Evolutionary conservation across 1,140 invertebrate species (phyloP), one percentile per base, ranked within the genome.

Genomic region (Amyelois transitella): DNA sequence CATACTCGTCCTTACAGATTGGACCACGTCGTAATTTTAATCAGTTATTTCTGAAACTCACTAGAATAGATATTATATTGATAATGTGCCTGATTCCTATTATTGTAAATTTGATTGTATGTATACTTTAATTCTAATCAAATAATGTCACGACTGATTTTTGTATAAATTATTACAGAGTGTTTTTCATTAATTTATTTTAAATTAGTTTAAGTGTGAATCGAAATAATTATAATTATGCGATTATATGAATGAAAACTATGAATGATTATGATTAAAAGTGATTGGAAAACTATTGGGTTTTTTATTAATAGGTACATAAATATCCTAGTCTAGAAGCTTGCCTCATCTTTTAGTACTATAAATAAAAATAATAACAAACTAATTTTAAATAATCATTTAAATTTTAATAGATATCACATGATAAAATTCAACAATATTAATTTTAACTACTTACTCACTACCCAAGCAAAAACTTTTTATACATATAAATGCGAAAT

Each of bases 101-200:
- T 85, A 87, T 77, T 81, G 68, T 85, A 83, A 79, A 78, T 75
- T 82, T 84, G 69, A 83, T 84, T 81, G 75, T 84, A 79, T 81
- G 75, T 84, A 79, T 78, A 81, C 53, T 81, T 77, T 84, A 78
- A 75, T 81, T 82, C 60, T 82, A 79, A 86, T 86, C 81, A 77
- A 84, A 85, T 80, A 75, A 75, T 79, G 76, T 87, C 84, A 84
- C 75, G 84, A 87, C 84, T 87, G 84, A 87, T 69, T 79, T 83
- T 75, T 82, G 75, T 83, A 81, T 85, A 84, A 84, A 85, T 83
- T 87, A 82, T 85, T 85, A 59, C 78, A 79, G 74, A 77, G 79
- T 84, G 75, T 85, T 82, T 67, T 81, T 84, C 69, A 71, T 80
- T 85, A 87, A 85, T 87, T 87, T 85, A 85, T 86, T 86, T 81